Conservation (phyloP, 2,888 invertebrate species). For the Eupithecia subumbrata region DNA sequence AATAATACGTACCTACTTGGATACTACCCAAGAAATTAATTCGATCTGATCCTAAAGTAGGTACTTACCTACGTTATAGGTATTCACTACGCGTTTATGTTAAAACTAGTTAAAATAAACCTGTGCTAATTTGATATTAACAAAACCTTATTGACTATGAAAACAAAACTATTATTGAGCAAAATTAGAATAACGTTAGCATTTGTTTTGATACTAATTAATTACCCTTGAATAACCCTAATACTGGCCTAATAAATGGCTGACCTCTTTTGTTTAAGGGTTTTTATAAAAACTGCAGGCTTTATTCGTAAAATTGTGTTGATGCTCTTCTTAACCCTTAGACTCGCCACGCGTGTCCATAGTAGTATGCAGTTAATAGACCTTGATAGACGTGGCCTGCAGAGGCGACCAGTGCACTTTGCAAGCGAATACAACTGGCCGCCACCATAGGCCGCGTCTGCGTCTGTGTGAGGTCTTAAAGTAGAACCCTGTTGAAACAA, state of each 20-base stretch:
- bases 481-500: too few relatives aligned
- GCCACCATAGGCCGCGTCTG: too few relatives aligned
- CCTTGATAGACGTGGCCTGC: too few relatives aligned
- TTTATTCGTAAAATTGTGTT: neutral
- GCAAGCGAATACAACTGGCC: too few relatives aligned
- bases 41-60: neutral
- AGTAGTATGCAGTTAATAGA: too few relatives aligned
- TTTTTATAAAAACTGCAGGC: neutral
- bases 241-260: neutral
- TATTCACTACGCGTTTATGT: neutral
- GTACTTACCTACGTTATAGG: neutral
- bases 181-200: slow-evolving; percentile 8
- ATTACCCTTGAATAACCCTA: neutral
- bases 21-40: neutral
- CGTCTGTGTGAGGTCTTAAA: too few relatives aligned
- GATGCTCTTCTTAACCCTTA: too few relatives aligned
- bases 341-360: too few relatives aligned
- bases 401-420: too few relatives aligned
- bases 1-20: neutral
- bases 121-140: slow-evolving; percentile 2
- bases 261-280: neutral
- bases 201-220: neutral
- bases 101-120: slow-evolving; percentile 8
- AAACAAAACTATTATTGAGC: slow-evolving; percentile 8
- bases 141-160: slow-evolving; percentile 12